These are phyloP conservation scores for Cyanoderma ruficeps DNA, from an alignment of 2,113 vertebrate genomes.

Conservation along the genomic window DNA sequence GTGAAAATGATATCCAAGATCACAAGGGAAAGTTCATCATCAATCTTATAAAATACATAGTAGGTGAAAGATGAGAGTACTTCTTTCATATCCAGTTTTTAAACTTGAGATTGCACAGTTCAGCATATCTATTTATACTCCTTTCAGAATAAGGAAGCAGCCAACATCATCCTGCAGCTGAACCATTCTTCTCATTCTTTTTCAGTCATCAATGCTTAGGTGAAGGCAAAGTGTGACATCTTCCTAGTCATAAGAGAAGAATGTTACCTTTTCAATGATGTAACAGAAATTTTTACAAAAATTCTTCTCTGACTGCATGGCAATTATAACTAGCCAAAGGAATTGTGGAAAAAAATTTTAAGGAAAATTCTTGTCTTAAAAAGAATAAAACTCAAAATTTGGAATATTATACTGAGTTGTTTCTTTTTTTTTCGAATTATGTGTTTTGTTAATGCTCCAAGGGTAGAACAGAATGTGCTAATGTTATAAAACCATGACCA, in stretches of 20 bases:
- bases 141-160: background rate
- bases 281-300: background rate
- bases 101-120: background rate
- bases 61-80: background rate
- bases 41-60: background rate
- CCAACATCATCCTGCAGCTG: background rate
- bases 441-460: background rate
- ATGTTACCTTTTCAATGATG: background rate
- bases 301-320: background rate
- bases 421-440: background rate
- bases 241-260: background rate
- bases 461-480: background rate
- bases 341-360: background rate
- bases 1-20: background rate
- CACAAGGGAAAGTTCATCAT: background rate
- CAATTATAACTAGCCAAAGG: background rate
- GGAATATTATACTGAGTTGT: background rate
- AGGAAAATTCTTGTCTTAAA: background rate
- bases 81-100: background rate
- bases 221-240: background rate
- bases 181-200: background rate
- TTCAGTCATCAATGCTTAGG: background rate
- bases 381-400: background rate
- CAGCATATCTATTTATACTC: background rate
- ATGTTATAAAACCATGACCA: background rate